These are phyloP conservation scores for Tetranychus piercei DNA, from an alignment of 2,888 invertebrate genomes.

Conservation along the genomic window DNA sequence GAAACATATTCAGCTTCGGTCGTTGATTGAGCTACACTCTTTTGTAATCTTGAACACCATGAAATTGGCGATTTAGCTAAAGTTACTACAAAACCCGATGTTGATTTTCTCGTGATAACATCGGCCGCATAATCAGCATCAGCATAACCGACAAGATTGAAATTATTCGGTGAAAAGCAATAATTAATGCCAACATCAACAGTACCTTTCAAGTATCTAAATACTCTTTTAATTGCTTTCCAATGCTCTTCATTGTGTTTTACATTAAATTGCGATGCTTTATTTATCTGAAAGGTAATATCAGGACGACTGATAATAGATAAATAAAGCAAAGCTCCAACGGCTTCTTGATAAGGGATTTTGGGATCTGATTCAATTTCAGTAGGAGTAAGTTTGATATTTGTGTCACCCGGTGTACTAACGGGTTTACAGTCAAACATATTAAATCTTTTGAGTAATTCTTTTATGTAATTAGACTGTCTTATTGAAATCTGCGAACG, in stretches of 20 bases:
- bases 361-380: background rate
- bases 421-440: conserved; percentile 7
- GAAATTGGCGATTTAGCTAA: too few species aligned
- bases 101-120: conserved; percentile 18
- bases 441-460: background rate
- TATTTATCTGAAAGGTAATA: conserved; percentile 3
- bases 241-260: background rate
- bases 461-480: conserved; percentile 7
- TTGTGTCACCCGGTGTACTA: background rate
- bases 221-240: conserved; percentile 11
- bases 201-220: conserved; percentile 12
- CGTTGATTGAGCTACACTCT: conserved; percentile 14
- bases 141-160: conserved; percentile 14
- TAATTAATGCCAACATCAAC: background rate
- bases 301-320: background rate
- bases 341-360: background rate
- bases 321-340: background rate
- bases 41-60: conserved; percentile 20
- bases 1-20: too few species aligned
- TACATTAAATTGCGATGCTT: background rate
- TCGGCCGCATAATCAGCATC: conserved; percentile 26
- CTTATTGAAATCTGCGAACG: background rate
- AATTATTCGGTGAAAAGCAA: too few species aligned
- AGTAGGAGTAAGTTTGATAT: background rate
- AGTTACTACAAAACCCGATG: conserved; percentile 18